Evolutionary conservation across 2,888 invertebrate species (phyloP).

Genomic region (Chrysolina haemoptera): DNA sequence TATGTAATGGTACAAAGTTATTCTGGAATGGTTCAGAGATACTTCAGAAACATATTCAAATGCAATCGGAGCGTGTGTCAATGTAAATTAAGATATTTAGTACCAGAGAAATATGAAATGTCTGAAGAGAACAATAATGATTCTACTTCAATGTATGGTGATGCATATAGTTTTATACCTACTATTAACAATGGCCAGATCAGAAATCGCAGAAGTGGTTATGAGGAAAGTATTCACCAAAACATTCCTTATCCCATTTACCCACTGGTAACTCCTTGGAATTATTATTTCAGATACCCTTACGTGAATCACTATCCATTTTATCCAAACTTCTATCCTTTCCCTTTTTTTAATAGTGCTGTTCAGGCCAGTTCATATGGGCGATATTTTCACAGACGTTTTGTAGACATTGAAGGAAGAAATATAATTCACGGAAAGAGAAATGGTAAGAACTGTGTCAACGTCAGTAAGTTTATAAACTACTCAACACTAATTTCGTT

Average conservation of each 20-base stretch:
- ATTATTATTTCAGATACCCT: conserved; percentile 1
- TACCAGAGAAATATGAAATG: neutral
- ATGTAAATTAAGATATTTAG: neutral
- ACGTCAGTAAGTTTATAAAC: too few relatives aligned
- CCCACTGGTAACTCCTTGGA: neutral
- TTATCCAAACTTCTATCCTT: conserved; percentile 1
- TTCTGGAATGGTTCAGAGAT: neutral
- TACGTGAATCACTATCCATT: conserved; percentile 9
- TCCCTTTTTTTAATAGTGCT: conserved; percentile 1
- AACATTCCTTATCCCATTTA: neutral
- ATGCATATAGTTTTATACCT: neutral
- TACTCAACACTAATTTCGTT: too few relatives aligned
- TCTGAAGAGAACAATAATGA: neutral
- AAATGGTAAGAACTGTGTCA: conserved; percentile 17
- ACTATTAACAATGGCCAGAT: neutral
- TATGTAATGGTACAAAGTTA: conserved; percentile 5
- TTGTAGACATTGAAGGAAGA: conserved; percentile 11
- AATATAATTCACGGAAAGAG: neutral
- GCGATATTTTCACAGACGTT: conserved; percentile 33
- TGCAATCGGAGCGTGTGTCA: conserved; percentile 9
- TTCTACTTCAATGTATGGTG: neutral
- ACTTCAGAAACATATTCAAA: neutral
- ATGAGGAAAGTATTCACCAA: neutral
- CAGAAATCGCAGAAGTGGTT: neutral
- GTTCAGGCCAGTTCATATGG: conserved; percentile 22